These are phyloP conservation scores for Naja naja DNA, from an alignment of 2,113 vertebrate genomes.

Conservation along the genomic window DNA sequence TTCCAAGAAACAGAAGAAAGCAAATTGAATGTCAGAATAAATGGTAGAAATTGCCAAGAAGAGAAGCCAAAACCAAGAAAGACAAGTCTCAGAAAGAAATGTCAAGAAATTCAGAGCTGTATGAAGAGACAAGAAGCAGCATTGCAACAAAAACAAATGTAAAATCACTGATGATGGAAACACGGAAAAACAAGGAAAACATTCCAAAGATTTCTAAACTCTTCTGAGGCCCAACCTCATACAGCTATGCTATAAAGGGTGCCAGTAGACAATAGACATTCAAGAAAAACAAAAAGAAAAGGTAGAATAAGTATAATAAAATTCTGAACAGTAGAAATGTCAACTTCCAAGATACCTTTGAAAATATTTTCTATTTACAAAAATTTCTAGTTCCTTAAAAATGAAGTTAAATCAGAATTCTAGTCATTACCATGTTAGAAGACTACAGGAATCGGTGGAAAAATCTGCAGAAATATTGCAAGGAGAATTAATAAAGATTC, in stretches of 20 bases:
- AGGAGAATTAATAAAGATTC: not conserved
- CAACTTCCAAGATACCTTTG: not conserved
- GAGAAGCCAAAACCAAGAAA: not conserved
- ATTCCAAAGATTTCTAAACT: not conserved
- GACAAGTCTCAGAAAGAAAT: not conserved
- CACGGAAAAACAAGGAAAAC: not conserved
- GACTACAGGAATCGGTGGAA: not conserved
- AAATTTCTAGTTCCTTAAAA: not conserved
- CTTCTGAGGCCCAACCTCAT: not conserved
- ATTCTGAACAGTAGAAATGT: not conserved
- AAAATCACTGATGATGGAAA: not conserved
- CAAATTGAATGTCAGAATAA: not conserved
- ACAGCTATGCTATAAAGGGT: not conserved
- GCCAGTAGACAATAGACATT: not conserved
- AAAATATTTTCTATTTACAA: not conserved
- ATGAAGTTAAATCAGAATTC: not conserved
- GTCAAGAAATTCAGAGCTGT: not conserved
- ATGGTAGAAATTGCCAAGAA: not conserved
- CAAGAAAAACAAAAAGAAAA: not conserved
- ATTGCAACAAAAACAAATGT: not conserved
- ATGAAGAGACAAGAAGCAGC: not conserved
- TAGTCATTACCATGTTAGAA: not conserved
- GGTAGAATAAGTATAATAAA: not conserved
- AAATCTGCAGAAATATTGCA: not conserved
- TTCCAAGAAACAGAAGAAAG: not conserved